phyloP scores from a whole-genome alignment of 92 coral and sea anemone genomes.

The Porites divaricata region DNA sequence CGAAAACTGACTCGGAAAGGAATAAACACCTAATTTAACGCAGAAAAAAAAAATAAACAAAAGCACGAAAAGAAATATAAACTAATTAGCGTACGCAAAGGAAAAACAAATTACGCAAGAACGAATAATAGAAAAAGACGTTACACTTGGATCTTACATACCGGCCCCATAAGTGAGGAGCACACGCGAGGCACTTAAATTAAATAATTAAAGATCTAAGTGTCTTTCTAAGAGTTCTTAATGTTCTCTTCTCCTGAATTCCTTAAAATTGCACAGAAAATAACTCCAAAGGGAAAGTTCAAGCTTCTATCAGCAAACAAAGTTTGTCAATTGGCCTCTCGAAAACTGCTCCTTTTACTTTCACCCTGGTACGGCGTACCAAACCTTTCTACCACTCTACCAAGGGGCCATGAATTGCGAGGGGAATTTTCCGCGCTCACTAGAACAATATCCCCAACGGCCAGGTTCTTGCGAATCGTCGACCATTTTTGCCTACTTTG shows the following conservation, averaged over 20 bases:
- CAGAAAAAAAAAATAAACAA: no score
- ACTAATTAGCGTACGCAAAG: no score
- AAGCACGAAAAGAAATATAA: no score
- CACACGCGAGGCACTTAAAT: background rate
- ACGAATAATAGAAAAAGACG: no score
- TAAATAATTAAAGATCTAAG: background rate
- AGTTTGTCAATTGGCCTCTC: constrained; percentile 22
- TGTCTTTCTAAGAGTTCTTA: background rate
- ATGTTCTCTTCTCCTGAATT: background rate
- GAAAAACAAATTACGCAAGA: no score
- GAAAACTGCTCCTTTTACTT: background rate
- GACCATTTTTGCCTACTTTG: constrained; percentile 50
- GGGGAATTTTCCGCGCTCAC: background rate
- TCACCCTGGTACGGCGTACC: constrained; percentile 1
- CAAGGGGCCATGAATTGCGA: constrained; percentile 27
- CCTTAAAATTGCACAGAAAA: background rate
- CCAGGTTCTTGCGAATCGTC: background rate
- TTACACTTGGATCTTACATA: no score
- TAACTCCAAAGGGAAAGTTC: background rate
- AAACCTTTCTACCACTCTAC: background rate
- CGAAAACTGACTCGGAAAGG: no score
- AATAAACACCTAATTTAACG: no score
- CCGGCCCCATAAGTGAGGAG: background rate
- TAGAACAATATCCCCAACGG: constrained; percentile 7
- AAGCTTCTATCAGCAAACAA: background rate